These are phyloP conservation scores for Polymixis flavicincta DNA, from an alignment of 2,888 invertebrate species.

Conservation along the genomic window DNA sequence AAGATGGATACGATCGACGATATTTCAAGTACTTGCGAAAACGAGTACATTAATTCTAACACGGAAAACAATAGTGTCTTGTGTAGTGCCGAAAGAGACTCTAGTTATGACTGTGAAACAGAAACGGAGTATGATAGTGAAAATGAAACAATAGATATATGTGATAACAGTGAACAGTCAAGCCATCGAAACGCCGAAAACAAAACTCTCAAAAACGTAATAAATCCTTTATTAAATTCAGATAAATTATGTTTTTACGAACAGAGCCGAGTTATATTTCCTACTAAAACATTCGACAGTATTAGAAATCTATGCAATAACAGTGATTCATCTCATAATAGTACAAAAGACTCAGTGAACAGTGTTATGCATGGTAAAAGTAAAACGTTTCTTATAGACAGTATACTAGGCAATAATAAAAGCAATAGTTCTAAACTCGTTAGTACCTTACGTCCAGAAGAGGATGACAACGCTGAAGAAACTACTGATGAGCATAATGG, in stretches of 20 bases:
- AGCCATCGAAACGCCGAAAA: slow-evolving; percentile 64
- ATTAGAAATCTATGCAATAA: slow-evolving; percentile 70
- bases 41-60: slow-evolving; percentile 68
- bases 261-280: slow-evolving; percentile 74
- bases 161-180: slow-evolving; percentile 84
- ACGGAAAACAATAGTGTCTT: slow-evolving; percentile 66
- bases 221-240: slow-evolving; percentile 69
- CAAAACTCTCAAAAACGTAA: slow-evolving; percentile 67
- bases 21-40: slow-evolving; percentile 88
- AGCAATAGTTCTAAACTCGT: slow-evolving; percentile 68
- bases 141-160: slow-evolving; percentile 88
- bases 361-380: slow-evolving; percentile 76
- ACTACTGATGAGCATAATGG: slow-evolving; percentile 87
- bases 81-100: slow-evolving; percentile 71
- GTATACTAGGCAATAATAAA: slow-evolving; percentile 88
- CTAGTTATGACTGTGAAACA: slow-evolving; percentile 78
- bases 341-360: slow-evolving; percentile 72
- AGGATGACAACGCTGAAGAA: slow-evolving; percentile 79
- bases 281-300: slow-evolving; percentile 73
- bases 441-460: slow-evolving; percentile 67
- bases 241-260: slow-evolving; percentile 78
- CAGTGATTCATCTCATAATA: slow-evolving; percentile 70
- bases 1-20: slow-evolving; percentile 81
- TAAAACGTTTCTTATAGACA: slow-evolving; percentile 90
- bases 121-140: slow-evolving; percentile 86